Conservation (phyloP, 2,888 invertebrate species). For the Acutogordius australiensis region DNA sequence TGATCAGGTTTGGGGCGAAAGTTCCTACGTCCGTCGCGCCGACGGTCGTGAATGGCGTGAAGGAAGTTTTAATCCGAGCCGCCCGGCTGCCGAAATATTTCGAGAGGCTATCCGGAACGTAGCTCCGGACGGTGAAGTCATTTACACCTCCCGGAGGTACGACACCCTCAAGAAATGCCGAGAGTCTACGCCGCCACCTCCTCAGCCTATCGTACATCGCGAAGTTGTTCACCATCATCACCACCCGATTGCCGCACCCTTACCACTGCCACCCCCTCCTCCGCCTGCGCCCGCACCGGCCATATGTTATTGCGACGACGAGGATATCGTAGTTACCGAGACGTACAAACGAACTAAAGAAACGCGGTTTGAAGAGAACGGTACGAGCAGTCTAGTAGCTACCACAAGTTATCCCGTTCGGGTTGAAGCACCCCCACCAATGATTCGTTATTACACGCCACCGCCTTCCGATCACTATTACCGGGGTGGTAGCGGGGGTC, state of each 20-base stretch:
- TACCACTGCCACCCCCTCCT: too few relatives aligned
- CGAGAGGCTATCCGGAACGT: not conserved
- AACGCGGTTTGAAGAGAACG: not conserved
- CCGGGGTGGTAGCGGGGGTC: not conserved
- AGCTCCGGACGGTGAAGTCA: constrained; percentile 2
- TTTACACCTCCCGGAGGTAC: not conserved
- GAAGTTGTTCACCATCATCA: not conserved
- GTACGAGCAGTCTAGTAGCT: not conserved
- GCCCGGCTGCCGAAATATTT: not conserved
- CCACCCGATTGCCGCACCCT: not conserved
- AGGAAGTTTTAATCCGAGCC: not conserved
- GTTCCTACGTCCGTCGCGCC: not conserved
- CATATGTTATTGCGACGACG: not conserved
- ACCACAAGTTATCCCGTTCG: not conserved
- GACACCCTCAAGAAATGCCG: not conserved
- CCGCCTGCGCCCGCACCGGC: too few relatives aligned
- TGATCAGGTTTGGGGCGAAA: not conserved
- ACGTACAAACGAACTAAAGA: not conserved
- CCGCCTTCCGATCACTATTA: not conserved
- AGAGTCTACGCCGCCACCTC: not conserved
- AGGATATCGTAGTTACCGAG: not conserved
- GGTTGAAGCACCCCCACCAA: not conserved
- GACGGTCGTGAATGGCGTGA: not conserved
- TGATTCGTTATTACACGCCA: too few relatives aligned
- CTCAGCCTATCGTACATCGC: not conserved